phyloP scores from a whole-genome alignment of 1,140 invertebrate species.

The Battus philenor region DNA sequence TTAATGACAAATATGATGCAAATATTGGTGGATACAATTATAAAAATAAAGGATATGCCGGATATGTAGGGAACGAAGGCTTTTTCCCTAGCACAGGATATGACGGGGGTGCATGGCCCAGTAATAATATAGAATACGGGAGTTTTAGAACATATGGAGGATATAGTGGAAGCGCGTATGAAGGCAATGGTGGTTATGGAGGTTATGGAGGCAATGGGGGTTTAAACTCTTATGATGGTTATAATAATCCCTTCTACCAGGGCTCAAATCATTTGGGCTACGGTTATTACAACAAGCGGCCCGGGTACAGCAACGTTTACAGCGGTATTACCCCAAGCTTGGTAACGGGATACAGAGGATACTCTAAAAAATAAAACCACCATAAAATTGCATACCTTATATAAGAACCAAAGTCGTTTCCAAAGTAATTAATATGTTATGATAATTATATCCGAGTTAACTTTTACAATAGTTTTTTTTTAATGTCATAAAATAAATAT shows the following conservation, averaged over 20 bases:
- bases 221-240: slow-evolving; percentile 55
- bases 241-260: slow-evolving; percentile 55
- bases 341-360: slow-evolving; percentile 64
- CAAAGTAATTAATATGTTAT: no score
- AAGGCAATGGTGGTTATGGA: slow-evolving; percentile 53
- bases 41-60: background rate
- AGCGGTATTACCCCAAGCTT: slow-evolving; percentile 55
- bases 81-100: slow-evolving; percentile 26
- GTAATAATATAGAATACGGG: slow-evolving; percentile 25
- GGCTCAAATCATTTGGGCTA: slow-evolving; percentile 55
- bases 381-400: background rate
- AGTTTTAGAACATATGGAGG: no score
- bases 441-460: no score
- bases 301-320: slow-evolving; percentile 55
- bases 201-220: slow-evolving; percentile 59
- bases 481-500: no score
- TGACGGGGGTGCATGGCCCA: slow-evolving; percentile 6
- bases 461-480: no score
- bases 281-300: slow-evolving; percentile 52
- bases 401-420: background rate
- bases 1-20: slow-evolving; percentile 31
- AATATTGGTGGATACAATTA: slow-evolving; percentile 23
- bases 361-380: slow-evolving; percentile 46
- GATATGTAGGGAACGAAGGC: slow-evolving; percentile 23
- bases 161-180: slow-evolving; percentile 23